phyloP scores from a whole-genome alignment of 1,140 invertebrate genomes.

The Drosophila eugracilis region DNA sequence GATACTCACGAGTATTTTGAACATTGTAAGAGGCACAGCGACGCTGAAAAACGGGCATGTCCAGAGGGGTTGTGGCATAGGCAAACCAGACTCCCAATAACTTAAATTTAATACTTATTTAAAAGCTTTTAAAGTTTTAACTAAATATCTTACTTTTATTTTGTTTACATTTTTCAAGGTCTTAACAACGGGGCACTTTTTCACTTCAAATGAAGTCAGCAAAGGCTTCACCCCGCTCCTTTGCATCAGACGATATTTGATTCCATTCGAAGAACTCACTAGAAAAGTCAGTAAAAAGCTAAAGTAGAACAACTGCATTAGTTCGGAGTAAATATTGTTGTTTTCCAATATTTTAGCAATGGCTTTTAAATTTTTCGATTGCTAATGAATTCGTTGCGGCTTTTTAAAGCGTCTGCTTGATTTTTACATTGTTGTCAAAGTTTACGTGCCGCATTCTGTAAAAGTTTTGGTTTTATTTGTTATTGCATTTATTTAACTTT shows the following conservation, averaged over 20 bases:
- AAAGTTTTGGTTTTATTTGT: slow-evolving; percentile 10
- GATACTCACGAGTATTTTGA: slow-evolving; percentile 42
- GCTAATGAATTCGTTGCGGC: slow-evolving; percentile 28
- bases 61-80: slow-evolving; percentile 52
- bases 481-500: slow-evolving; percentile 4
- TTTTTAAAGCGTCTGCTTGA: slow-evolving; percentile 16
- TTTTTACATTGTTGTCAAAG: slow-evolving; percentile 6
- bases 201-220: background rate
- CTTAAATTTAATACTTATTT: slow-evolving; percentile 2
- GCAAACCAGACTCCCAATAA: slow-evolving; percentile 60
- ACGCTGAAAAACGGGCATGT: slow-evolving; percentile 8
- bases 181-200: slow-evolving; percentile 17
- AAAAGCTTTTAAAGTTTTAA: too few species aligned
- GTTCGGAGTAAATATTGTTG: background rate
- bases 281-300: background rate
- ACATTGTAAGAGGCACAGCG: slow-evolving; percentile 58
- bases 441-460: slow-evolving; percentile 20
- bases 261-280: background rate
- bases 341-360: too few species aligned
- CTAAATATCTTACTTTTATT: background rate
- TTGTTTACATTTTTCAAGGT: slow-evolving; percentile 22
- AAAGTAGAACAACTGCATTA: background rate
- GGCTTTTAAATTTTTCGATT: background rate
- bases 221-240: background rate
- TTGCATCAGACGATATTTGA: background rate